phyloP scores from a whole-genome alignment of 2,888 invertebrate species.

The Apomyelois bistriatella region DNA sequence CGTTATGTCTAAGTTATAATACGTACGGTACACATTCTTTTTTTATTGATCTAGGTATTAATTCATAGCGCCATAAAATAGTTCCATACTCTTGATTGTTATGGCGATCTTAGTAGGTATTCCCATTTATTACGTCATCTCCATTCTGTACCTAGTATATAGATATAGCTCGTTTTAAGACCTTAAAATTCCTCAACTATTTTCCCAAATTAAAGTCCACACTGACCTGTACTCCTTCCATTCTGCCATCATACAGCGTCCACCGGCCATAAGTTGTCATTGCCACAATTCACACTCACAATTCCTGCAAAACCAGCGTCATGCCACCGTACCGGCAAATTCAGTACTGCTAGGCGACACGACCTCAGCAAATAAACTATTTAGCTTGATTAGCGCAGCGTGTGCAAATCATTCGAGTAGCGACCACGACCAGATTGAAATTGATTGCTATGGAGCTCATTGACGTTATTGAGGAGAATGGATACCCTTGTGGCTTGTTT shows the following conservation, averaged over 20 bases:
- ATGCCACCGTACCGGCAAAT: slow-evolving; percentile 39
- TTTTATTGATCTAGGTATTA: too few relatives aligned
- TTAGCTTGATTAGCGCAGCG: slow-evolving; percentile 76
- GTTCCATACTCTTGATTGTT: too few relatives aligned
- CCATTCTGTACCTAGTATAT: too few relatives aligned
- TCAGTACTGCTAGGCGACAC: slow-evolving; percentile 54
- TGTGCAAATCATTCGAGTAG: slow-evolving; percentile 60
- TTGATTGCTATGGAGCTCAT: slow-evolving; percentile 66
- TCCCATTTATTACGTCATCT: too few relatives aligned
- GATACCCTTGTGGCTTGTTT: slow-evolving; percentile 57
- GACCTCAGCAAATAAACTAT: slow-evolving; percentile 57
- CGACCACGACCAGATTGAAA: slow-evolving; percentile 52
- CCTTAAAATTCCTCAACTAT: too few relatives aligned
- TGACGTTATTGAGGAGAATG: slow-evolving; percentile 68
- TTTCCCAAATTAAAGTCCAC: too few relatives aligned
- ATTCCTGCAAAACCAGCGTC: slow-evolving; percentile 20
- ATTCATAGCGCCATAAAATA: too few relatives aligned
- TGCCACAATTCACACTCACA: slow-evolving; percentile 19
- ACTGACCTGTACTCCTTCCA: slow-evolving; percentile 64
- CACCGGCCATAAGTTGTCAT: slow-evolving; percentile 23
- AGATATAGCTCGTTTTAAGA: too few relatives aligned
- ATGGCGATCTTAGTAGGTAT: too few relatives aligned
- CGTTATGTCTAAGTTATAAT: too few relatives aligned
- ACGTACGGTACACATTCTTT: too few relatives aligned
- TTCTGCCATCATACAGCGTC: slow-evolving; percentile 43